Evolutionary conservation across 2,113 vertebrate species (phyloP).

Genomic region (Pachycephala philippinensis): DNA sequence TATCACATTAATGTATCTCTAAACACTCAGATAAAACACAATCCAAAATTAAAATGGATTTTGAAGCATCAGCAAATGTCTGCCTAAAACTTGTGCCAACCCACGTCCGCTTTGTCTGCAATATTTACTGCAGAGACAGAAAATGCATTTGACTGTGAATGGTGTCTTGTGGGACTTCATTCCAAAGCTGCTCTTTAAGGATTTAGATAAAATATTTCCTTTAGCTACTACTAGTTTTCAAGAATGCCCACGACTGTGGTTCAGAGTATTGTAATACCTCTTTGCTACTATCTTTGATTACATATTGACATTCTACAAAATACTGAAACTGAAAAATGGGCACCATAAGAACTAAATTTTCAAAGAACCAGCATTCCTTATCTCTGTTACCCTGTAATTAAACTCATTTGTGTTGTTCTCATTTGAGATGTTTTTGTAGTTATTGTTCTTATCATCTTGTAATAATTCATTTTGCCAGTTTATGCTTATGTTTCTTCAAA

Average conservation of each 20-base stretch:
- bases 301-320: not conserved
- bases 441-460: not conserved
- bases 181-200: slow-evolving; percentile 17
- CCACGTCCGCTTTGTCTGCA: not conserved
- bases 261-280: not conserved
- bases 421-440: not conserved
- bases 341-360: not conserved
- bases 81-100: not conserved
- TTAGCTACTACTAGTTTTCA: not conserved
- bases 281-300: not conserved
- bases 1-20: not conserved
- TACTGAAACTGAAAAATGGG: not conserved
- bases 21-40: not conserved
- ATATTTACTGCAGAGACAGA: not conserved
- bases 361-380: not conserved
- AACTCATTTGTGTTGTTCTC: not conserved
- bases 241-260: not conserved
- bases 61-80: not conserved
- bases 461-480: not conserved
- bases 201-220: slow-evolving; percentile 11
- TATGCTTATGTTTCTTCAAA: not conserved
- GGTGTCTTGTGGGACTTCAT: not conserved
- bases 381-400: not conserved
- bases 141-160: not conserved
- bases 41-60: slow-evolving; percentile 12